Evolutionary conservation across 2,797 vertebrate genomes (phyloP).

Genomic region (Poeciliopsis presidionis): DNA sequence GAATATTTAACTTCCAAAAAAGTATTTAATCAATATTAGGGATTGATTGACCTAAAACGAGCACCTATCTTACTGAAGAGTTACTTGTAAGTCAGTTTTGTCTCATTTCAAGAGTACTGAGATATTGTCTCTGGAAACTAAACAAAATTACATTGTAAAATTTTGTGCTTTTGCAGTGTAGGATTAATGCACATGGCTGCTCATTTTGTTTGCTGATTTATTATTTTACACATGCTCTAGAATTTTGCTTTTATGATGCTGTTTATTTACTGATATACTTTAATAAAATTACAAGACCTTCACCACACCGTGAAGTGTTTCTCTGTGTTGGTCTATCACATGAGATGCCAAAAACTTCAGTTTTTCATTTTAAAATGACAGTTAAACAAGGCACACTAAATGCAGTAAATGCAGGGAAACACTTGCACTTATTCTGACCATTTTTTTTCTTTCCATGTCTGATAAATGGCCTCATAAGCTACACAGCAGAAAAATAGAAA

Average conservation of each 20-base stretch:
- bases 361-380: background rate
- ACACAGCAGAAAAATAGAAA: background rate
- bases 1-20: background rate
- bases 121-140: too few relatives aligned
- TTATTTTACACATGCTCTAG: background rate
- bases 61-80: too few relatives aligned
- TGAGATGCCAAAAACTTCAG: background rate
- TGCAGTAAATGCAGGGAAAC: background rate
- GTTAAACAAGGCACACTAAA: background rate
- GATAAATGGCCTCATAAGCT: conserved; percentile 1
- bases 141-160: too few relatives aligned
- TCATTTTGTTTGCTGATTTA: background rate
- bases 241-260: background rate
- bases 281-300: background rate
- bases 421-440: background rate
- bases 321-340: background rate
- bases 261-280: background rate
- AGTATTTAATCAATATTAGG: too few relatives aligned
- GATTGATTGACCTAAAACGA: too few relatives aligned
- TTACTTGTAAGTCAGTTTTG: too few relatives aligned
- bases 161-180: too few relatives aligned
- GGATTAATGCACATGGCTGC: background rate
- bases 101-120: too few relatives aligned
- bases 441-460: background rate
- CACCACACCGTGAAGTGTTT: background rate